Conservation (phyloP, 2,797 vertebrate species). For the Lagodon rhomboides region DNA sequence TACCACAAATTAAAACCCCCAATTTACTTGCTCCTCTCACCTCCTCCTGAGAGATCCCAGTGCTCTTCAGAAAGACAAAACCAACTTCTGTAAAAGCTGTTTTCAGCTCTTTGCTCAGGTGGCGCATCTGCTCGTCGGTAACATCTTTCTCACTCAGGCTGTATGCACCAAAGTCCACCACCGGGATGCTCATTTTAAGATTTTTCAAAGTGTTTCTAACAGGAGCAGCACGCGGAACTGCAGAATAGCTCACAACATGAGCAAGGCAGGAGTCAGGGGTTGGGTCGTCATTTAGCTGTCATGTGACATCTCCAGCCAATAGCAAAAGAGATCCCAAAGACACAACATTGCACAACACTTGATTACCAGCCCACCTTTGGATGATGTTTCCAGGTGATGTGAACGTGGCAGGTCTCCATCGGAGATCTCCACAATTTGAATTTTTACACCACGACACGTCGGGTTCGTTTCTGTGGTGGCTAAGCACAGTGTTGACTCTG, state of each 20-base stretch:
- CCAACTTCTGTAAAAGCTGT: slow-evolving; percentile 79
- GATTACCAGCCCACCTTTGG: slow-evolving; percentile 36
- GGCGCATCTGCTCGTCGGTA: slow-evolving; percentile 21
- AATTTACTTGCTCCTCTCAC: slow-evolving; percentile 42
- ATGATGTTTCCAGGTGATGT: slow-evolving; percentile 9
- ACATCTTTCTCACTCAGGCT: slow-evolving; percentile 44
- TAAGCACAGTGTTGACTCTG: background rate
- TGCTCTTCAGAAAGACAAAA: slow-evolving; percentile 82
- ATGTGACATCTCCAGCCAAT: slow-evolving; percentile 60
- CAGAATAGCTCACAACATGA: fast-evolving
- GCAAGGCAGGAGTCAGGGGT: fast-evolving
- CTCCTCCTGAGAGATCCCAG: slow-evolving; percentile 79
- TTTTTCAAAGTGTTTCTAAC: background rate
- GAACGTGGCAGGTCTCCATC: background rate
- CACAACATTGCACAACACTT: background rate
- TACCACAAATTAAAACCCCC: too few species aligned
- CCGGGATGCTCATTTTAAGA: slow-evolving; percentile 73
- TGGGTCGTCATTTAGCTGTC: background rate
- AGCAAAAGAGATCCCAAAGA: background rate
- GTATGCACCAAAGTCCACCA: slow-evolving; percentile 78
- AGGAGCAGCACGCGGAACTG: fast-evolving
- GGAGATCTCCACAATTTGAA: background rate
- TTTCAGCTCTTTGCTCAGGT: slow-evolving; percentile 60
- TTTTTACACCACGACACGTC: background rate
- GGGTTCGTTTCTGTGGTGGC: too few species aligned